Percentiles rank a stretch among this genome's conserved stretches.
Evolutionary conservation across 2,797 vertebrate genomes (phyloP).

Genomic region (Momotus momota): DNA sequence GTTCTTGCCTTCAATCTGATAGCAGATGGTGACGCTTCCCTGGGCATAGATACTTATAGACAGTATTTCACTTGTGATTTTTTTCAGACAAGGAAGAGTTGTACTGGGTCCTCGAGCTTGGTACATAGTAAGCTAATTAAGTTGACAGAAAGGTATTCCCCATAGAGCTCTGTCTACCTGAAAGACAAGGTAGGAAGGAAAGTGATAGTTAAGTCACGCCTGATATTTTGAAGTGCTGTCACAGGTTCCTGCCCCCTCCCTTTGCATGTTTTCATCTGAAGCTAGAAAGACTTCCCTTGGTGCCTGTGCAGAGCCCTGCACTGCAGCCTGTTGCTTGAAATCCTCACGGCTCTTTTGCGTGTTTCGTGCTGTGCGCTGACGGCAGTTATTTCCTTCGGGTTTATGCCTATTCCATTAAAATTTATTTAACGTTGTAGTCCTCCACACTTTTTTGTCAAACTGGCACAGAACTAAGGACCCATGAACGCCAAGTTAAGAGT

Average conservation of each 20-base stretch:
- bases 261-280: background rate
- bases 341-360: background rate
- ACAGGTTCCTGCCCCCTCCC: accelerated
- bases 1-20: background rate
- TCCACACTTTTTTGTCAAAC: background rate
- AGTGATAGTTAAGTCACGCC: accelerated
- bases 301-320: background rate
- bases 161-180: background rate
- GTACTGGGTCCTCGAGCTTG: background rate
- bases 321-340: background rate
- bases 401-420: background rate
- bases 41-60: background rate
- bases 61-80: background rate
- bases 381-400: background rate
- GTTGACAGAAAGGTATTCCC: background rate
- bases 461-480: background rate
- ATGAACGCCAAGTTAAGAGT: background rate
- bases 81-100: background rate
- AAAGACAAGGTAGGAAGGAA: background rate
- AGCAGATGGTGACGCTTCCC: background rate
- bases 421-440: background rate
- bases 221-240: background rate
- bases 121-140: background rate
- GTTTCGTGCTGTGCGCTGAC: background rate
- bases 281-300: background rate